Base-by-base conservation (phyloP, 2,888 invertebrate species). In the Napeogenes inachia region DNA sequence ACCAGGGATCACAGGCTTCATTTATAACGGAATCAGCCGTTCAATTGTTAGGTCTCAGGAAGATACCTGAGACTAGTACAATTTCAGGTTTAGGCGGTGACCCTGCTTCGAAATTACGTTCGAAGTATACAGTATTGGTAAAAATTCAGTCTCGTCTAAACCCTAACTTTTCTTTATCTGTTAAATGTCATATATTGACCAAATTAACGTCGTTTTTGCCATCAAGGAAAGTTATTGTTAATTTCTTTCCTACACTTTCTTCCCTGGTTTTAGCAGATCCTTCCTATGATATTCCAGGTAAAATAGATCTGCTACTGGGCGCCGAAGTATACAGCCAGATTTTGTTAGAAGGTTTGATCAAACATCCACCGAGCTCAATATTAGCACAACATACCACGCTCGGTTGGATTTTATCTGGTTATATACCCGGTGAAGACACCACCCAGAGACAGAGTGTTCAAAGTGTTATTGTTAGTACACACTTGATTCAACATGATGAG, bases 391-490 rank as follows among this genome's bases (percentile, higher is more conserved):
- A 66, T 13, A 72, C 73, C 0, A 54, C 5, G 6, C 58, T 73
- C 1, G 72, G 71, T 0, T 74, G 73, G 73, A 66, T 74, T 32
- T 4, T 74, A 6, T 74, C 71, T 0, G 74, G 71, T 4, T 21
- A 21, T 21, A 21, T 21, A 21, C 21, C 21, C 21, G 21, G 21
- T 21, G 1, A 21, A 21, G 21, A 21, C 21, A 21, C 21, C 21
- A 21, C 21, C 21, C 21, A 21, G 21, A 1, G 21, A 21, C 21
- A 21, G 21, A 21, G 21, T 21, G 21, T 21, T 21, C 46, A 45
- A 47, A 45, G 61, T 30, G 10, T 33, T 21, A 12, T 4, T 33
- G 42, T 35, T 33, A n/a, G 30, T 35, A 54, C 38, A 5, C 6
- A 38, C 12, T 21, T 33, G 10, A 55, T 53, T 10, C 54, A 56